Percentiles rank a stretch among this genome's conserved stretches.
These are phyloP conservation scores for Helicoverpa assulta DNA, from an alignment of 2,888 invertebrate species.

Conservation along the genomic window DNA sequence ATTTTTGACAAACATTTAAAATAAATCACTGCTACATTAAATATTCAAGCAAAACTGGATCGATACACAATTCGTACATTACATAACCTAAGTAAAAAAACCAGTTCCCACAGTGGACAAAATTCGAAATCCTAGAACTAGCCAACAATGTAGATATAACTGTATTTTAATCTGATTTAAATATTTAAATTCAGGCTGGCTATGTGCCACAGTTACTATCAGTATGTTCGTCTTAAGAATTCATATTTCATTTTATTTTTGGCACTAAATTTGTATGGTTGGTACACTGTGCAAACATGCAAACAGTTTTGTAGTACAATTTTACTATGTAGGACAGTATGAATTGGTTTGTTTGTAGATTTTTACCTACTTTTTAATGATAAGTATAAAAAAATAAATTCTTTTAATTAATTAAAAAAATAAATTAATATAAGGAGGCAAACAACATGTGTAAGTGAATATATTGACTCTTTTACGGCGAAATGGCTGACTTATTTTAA, in stretches of 20 bases:
- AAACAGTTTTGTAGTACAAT: conserved; percentile 25
- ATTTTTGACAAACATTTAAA: too few relatives aligned
- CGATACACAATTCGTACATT: neutral
- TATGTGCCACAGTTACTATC: conserved; percentile 30
- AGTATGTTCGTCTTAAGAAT: conserved; percentile 17
- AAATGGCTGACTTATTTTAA: neutral
- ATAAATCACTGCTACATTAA: too few relatives aligned
- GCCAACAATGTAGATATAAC: conserved; percentile 42
- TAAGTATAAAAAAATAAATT: too few relatives aligned
- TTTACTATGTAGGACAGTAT: conserved; percentile 6
- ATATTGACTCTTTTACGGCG: neutral
- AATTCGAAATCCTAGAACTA: conserved; percentile 24
- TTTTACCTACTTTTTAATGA: too few relatives aligned
- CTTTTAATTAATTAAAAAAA: too few relatives aligned
- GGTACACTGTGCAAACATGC: conserved; percentile 22
- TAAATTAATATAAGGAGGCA: too few relatives aligned
- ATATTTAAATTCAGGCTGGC: conserved; percentile 53
- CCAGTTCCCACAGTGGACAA: conserved; percentile 1
- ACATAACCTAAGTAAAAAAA: neutral
- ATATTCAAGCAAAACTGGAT: neutral
- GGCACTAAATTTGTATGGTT: conserved; percentile 21
- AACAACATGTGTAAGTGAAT: too few relatives aligned
- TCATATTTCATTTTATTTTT: conserved; percentile 41
- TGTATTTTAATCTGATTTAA: conserved; percentile 53
- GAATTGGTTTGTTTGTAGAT: too few relatives aligned